These are phyloP conservation scores for Hirtodrosophila alboralis DNA, from an alignment of 2,888 invertebrate species.

Conservation along the genomic window DNA sequence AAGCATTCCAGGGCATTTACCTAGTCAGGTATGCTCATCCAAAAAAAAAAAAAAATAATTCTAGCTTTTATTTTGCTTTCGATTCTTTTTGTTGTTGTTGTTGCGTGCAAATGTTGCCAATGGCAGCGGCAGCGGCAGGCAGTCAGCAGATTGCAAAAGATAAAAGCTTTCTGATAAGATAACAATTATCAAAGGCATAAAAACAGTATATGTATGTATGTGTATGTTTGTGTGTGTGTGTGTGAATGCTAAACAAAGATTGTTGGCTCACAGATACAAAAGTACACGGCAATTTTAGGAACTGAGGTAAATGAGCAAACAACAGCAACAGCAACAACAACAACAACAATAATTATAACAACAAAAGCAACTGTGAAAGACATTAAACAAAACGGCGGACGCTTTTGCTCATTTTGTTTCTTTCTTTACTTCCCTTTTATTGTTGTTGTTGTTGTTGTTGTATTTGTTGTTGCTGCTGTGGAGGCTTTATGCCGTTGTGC, in stretches of 20 bases:
- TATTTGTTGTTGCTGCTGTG: conserved; percentile 17
- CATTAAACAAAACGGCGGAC: conserved; percentile 52
- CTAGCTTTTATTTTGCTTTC: too few species aligned
- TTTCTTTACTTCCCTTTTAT: conserved; percentile 43
- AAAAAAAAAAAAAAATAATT: too few species aligned
- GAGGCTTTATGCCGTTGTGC: conserved; percentile 62
- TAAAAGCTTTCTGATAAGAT: conserved; percentile 61
- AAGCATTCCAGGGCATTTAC: too few species aligned
- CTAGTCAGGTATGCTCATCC: too few species aligned
- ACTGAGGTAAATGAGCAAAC: not conserved
- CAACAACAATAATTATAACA: conserved; percentile 15
- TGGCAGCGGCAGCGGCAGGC: too few species aligned
- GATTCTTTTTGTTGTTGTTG: conserved; percentile 1
- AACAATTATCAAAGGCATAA: conserved; percentile 31
- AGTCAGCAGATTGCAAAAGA: conserved; percentile 58
- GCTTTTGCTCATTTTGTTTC: conserved; percentile 52
- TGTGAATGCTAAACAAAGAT: conserved; percentile 7
- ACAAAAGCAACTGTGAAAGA: conserved; percentile 31
- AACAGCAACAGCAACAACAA: conserved; percentile 6
- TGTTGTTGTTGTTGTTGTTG: conserved; percentile 29
- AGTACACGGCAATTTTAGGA: conserved; percentile 8
- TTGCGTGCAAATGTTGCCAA: conserved; percentile 13
- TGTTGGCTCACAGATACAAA: too few species aligned
- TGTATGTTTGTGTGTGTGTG: conserved; percentile 10
- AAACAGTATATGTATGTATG: not conserved